Base-by-base conservation (phyloP, 2,797 vertebrate species). In the Periparus ater region DNA sequence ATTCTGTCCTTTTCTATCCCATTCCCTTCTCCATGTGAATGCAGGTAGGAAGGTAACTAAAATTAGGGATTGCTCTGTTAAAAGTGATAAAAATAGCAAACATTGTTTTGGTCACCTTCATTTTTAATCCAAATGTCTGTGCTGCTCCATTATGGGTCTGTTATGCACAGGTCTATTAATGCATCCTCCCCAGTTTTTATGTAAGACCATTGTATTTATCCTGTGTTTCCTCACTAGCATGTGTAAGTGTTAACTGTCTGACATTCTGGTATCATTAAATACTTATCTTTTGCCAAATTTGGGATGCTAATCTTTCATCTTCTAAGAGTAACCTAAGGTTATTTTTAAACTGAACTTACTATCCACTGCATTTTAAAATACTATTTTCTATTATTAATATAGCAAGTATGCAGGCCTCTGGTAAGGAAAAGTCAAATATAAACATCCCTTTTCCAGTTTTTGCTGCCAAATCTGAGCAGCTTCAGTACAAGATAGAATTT, bases 401-500 rank as follows among this genome's bases (percentile, higher is more conserved):
- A 90, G 87, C 91, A 97, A 83, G 68, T 68, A n/a, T 95, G 92
- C 82, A 27, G 77, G 73, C 86, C 93, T 36, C 75, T 95, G 71
- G 81, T 95, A 61, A 88, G 51, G 75, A 87, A 82, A 66, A 73
- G 48, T 93, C 92, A 95, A 85, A 96, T 93, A 91, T 91, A 96
- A 96, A 91, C 95, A 96, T 95, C 79, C 68, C 88, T 96, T 96
- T 96, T 96, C 93, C 90, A 92, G 94, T 91, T 97, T 97, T 96
- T 29, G 5, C 93, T 96, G 84, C 88, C 90, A 97, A 97, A 97
- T 91, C 58, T 53, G 96, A 95, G 93, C 96, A 92, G 91, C 88
- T 96, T 96, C 94, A 94, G 83, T 92, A 94, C 95, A 96, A 97
- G 96, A 88, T 66, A 94, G 90, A 96, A 97, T 98, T 97, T 98